Evolutionary conservation across 2,797 vertebrate species (phyloP), one percentile per base, ranked within the genome.

Genomic region (Aplochiton taeniatus): DNA sequence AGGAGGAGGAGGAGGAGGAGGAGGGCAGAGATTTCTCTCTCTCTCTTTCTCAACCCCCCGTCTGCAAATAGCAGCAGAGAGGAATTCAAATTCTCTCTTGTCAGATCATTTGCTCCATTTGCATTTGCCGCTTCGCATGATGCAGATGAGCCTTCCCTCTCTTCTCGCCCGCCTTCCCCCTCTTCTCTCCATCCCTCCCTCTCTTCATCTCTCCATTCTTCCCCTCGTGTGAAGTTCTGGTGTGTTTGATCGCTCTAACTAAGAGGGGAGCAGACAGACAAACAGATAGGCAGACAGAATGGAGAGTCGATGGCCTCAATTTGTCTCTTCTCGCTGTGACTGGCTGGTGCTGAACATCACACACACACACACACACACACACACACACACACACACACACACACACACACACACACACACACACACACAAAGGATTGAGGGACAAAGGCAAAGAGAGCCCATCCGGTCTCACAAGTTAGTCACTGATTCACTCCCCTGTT

Each of bases 51-150:
- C 47, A 14, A 12, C 14, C 4, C 13, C 13, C 47, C 10, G 16
- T 20, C 80, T 87, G 86, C 82, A 89, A 85, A 89, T 79, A 89
- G 69, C 82, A 80, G 81, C 73, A 67, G 79, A 74, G 72, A 81
- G 72, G 81, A 88, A 89, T 85, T 84, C 85, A 80, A 76, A 83
- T 87, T 85, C 81, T 84, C 74, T 84, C 83, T 85, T 77, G 79
- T 88, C 85, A 89, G 83, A 91, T 90, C 79, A 89, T 89, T 90
- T 88, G 86, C 86, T 76, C 84, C 86, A 90, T 90, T 91, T 89
- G 84, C 86, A 90, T 90, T 91, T 89, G 78, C 81, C 76, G 82
- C 85, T 83, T 87, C 80, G 86, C 86, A 85, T 82, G 73, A 72
- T 86, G 77, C 82, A 85, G 85, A 88, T 83, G 78, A 87, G 82